Percentiles rank a stretch among this genome's conserved stretches.
Conservation (phyloP, 2,113 vertebrate genomes). For the Thermophis baileyi region DNA sequence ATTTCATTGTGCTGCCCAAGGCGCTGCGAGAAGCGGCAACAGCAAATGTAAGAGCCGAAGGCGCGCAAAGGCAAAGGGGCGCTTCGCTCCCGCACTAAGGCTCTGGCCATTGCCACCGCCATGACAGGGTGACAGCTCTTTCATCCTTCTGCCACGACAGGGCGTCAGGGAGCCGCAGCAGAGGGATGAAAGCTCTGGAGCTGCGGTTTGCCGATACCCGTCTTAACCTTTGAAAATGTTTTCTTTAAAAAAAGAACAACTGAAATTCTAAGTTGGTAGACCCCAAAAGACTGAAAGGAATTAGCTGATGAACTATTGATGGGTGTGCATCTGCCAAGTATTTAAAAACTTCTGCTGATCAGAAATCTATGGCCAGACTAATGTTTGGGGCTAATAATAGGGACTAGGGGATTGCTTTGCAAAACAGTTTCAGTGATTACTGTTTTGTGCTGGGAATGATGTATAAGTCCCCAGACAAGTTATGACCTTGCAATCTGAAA, state of each 20-base stretch:
- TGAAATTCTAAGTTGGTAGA: neutral
- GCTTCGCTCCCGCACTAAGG: no score
- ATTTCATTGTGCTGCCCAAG: no score
- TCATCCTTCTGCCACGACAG: no score
- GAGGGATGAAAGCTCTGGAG: no score
- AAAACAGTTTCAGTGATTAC: neutral
- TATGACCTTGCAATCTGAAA: neutral
- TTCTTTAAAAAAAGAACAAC: neutral
- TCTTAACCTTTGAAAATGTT: neutral
- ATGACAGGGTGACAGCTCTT: no score
- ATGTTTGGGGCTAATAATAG: neutral
- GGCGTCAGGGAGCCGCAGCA: no score
- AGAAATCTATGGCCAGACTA: neutral
- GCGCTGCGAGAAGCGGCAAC: no score
- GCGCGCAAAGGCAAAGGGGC: no score
- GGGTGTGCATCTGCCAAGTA: neutral
- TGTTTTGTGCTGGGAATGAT: neutral
- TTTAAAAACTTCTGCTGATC: neutral
- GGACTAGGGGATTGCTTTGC: neutral
- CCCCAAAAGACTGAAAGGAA: neutral
- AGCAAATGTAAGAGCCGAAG: no score
- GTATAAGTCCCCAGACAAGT: neutral
- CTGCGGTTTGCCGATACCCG: no score
- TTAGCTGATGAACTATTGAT: neutral
- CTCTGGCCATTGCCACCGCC: no score